Percentiles rank a stretch among this genome's conserved stretches.
Conservation (phyloP, 1,140 invertebrate genomes). For the Dinoponera quadriceps region DNA sequence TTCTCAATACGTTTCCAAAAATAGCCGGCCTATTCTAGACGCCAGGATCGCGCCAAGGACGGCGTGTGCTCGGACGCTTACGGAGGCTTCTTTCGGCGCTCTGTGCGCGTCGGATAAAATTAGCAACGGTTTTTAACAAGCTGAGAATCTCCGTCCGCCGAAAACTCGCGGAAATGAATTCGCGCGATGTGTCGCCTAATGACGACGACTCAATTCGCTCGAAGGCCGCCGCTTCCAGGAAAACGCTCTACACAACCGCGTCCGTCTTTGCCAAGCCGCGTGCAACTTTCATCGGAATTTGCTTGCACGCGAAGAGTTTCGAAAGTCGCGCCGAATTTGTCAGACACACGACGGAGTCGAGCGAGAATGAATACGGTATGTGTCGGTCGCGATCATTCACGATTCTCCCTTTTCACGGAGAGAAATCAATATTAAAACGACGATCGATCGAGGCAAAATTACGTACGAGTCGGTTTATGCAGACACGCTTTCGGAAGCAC, state of each 20-base stretch:
- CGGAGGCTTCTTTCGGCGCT: neutral
- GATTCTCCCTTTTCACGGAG: neutral
- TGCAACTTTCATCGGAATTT: constrained; percentile 20
- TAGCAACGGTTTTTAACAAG: neutral
- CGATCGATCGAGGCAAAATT: neutral
- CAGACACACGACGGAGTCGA: neutral
- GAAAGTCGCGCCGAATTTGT: neutral
- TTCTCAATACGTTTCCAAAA: constrained; percentile 19
- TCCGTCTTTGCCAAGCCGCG: neutral
- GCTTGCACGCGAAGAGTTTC: neutral
- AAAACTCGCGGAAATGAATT: constrained; percentile 1
- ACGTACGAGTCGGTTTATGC: neutral
- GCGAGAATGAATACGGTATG: neutral
- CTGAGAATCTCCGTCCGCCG: neutral
- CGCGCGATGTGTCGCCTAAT: neutral
- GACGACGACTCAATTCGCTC: neutral
- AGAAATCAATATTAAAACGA: neutral
- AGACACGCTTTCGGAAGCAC: neutral
- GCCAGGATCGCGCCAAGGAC: constrained; percentile 26
- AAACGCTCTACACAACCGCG: neutral
- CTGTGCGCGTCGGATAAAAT: constrained; percentile 20
- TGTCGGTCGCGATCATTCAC: neutral
- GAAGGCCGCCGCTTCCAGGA: neutral
- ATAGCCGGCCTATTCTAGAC: constrained; percentile 41
- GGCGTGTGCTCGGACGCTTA: neutral